A percentile compares a stretch with the other conserved stretches of the same genome.
Conservation (phyloP, 2,797 vertebrate genomes). For the Mallotus villosus region DNA sequence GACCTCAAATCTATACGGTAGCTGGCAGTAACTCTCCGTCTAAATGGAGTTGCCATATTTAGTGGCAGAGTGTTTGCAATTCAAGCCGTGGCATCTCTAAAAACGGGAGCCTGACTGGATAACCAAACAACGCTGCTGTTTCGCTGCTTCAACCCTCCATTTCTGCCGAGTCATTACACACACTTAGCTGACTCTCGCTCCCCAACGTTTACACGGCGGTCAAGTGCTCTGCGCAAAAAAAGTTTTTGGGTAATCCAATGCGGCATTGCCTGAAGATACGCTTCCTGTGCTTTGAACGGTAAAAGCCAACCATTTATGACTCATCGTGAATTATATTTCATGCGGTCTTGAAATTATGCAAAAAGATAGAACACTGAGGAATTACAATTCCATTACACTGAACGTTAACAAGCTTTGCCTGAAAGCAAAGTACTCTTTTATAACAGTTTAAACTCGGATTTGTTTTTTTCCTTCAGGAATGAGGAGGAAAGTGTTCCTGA, state of each 20-base stretch:
- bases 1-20: too few relatives aligned
- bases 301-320: too few relatives aligned
- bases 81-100: slow-evolving; percentile 2
- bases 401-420: slow-evolving; percentile 3
- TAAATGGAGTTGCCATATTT: slow-evolving; percentile 22
- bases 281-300: too few relatives aligned
- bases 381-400: too few relatives aligned
- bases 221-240: too few relatives aligned
- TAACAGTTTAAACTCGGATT: slow-evolving; percentile 6
- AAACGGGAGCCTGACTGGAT: slow-evolving; percentile 2
- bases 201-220: too few relatives aligned
- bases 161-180: slow-evolving; percentile 17
- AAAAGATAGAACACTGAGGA: too few relatives aligned
- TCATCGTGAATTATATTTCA: too few relatives aligned
- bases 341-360: too few relatives aligned
- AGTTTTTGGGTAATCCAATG: too few relatives aligned
- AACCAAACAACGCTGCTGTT: not conserved
- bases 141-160: not conserved
- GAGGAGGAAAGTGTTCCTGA: not conserved
- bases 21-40: not conserved
- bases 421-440: not conserved
- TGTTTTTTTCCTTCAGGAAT: slow-evolving; percentile 1
- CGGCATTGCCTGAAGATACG: too few relatives aligned
- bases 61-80: slow-evolving; percentile 10
- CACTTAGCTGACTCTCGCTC: not conserved